These are phyloP conservation scores for Schrankia costaestrigalis DNA, from an alignment of 2,888 invertebrate species.

Conservation along the genomic window DNA sequence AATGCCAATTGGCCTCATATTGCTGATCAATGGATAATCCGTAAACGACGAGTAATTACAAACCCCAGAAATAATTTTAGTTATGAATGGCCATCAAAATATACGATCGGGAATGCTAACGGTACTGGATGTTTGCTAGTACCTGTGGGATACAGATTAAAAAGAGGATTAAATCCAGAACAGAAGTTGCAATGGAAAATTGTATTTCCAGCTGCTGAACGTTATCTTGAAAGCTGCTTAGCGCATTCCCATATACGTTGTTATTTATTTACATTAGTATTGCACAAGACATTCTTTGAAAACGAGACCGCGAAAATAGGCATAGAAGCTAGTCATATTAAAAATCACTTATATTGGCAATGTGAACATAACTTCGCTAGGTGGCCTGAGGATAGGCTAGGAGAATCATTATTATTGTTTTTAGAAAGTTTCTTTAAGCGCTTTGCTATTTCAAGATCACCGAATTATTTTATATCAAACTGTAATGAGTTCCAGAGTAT, in stretches of 20 bases:
- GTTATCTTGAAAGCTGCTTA: slow-evolving; percentile 86
- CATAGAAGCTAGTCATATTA: slow-evolving; percentile 85
- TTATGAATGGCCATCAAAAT: slow-evolving; percentile 85
- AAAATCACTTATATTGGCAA: slow-evolving; percentile 88
- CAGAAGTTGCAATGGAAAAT: slow-evolving; percentile 89
- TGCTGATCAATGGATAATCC: slow-evolving; percentile 84
- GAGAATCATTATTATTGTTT: slow-evolving; percentile 83
- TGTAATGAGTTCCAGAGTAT: slow-evolving; percentile 88
- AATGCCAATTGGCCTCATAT: slow-evolving; percentile 86
- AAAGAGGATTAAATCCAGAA: slow-evolving; percentile 81
- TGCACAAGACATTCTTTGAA: slow-evolving; percentile 88
- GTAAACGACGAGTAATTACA: slow-evolving; percentile 78
- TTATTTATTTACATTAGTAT: slow-evolving; percentile 83
- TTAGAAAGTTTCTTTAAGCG: slow-evolving; percentile 82
- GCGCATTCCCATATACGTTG: slow-evolving; percentile 86
- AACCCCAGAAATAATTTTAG: slow-evolving; percentile 80
- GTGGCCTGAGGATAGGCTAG: slow-evolving; percentile 88
- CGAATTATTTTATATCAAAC: slow-evolving; percentile 86
- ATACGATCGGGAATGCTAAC: slow-evolving; percentile 84
- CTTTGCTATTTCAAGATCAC: slow-evolving; percentile 82
- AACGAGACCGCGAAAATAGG: slow-evolving; percentile 83
- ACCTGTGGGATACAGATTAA: slow-evolving; percentile 85
- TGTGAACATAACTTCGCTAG: slow-evolving; percentile 85
- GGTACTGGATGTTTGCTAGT: slow-evolving; percentile 85
- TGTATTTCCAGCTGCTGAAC: slow-evolving; percentile 88